phyloP scores from a whole-genome alignment of 2,113 vertebrate species.

The Pedetes capensis region DNA sequence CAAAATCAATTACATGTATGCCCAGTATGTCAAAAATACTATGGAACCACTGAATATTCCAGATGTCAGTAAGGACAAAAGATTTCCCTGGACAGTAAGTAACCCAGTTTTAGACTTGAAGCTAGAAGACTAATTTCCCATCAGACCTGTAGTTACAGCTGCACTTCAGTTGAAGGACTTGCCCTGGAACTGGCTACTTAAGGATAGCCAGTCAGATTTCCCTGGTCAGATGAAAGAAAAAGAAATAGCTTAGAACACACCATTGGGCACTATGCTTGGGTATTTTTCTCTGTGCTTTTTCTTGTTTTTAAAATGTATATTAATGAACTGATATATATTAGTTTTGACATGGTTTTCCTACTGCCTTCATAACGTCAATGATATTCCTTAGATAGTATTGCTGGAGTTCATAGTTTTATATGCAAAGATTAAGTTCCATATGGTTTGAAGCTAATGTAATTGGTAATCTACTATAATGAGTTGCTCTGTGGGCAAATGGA shows the following conservation, averaged over 20 bases:
- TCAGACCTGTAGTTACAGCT: background rate
- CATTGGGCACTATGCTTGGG: accelerated
- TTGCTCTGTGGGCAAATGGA: background rate
- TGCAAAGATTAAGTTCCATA: background rate
- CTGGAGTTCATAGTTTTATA: background rate
- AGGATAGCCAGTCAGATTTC: background rate
- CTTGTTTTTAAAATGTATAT: background rate
- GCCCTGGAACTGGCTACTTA: background rate
- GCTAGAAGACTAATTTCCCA: background rate
- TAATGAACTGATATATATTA: background rate
- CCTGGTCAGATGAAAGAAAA: background rate
- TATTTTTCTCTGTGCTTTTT: background rate
- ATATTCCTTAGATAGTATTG: background rate
- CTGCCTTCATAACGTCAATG: background rate
- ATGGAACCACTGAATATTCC: slow-evolving; percentile 95
- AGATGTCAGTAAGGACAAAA: slow-evolving; percentile 90
- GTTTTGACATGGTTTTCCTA: background rate
- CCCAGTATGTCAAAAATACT: slow-evolving; percentile 94
- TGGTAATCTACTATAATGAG: background rate
- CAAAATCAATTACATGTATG: slow-evolving; percentile 98
- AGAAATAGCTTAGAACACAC: background rate
- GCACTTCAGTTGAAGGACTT: background rate
- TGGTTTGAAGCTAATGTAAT: background rate
- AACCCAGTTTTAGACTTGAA: slow-evolving; percentile 25
- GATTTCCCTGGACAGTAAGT: slow-evolving; percentile 96